Evolutionary conservation across 2,888 invertebrate genomes (phyloP).

Genomic region (Torymus tubicola): DNA sequence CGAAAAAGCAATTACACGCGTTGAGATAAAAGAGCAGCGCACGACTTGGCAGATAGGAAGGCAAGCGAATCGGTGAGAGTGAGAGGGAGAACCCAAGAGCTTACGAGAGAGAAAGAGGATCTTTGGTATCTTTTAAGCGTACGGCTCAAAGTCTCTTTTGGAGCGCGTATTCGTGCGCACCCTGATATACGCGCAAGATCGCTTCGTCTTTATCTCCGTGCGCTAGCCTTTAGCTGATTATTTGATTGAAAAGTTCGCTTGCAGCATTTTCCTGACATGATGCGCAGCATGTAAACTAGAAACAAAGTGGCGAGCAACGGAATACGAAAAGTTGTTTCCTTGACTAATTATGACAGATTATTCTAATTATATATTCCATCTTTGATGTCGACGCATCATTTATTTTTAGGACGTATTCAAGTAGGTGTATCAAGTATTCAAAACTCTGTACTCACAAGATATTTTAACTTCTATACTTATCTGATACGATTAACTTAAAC

Average conservation of each 20-base stretch:
- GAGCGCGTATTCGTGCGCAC: conserved; percentile 3
- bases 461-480: too few species aligned
- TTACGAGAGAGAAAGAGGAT: not conserved
- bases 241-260: conserved; percentile 37
- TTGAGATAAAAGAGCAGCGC: conserved; percentile 50
- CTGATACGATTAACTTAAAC: too few species aligned
- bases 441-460: too few species aligned
- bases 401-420: too few species aligned
- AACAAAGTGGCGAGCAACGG: not conserved
- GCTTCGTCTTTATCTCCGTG: not conserved
- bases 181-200: conserved; percentile 1
- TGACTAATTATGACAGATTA: too few species aligned
- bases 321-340: not conserved
- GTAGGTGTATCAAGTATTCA: too few species aligned
- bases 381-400: too few species aligned
- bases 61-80: not conserved
- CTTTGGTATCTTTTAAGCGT: conserved; percentile 35
- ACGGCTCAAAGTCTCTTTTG: conserved; percentile 31
- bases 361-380: too few species aligned
- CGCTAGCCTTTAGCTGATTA: conserved; percentile 16
- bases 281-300: not conserved
- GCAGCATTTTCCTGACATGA: not conserved
- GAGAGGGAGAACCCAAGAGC: not conserved
- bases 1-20: conserved; percentile 53
- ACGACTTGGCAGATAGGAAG: conserved; percentile 33